Evolutionary conservation across 2,113 vertebrate genomes (phyloP), one percentile per base, ranked within the genome.

Genomic region (Leptosomus discolor): DNA sequence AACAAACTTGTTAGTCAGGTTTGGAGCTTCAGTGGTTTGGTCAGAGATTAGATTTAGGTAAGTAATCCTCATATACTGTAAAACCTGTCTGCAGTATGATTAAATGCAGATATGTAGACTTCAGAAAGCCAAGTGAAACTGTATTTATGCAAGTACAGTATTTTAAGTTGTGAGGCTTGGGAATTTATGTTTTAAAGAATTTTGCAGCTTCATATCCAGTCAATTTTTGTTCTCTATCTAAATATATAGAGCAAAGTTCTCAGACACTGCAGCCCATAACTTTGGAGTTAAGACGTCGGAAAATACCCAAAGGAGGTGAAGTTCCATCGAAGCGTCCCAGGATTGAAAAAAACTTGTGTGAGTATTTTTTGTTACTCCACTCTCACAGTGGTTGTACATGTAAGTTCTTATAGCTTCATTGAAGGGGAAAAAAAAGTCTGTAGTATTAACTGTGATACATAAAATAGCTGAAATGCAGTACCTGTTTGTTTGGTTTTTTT

Each of bases 231-330:
- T 94, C 37, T 95, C 30, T 96, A 3, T 50, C 86, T 90, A 21
- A 61, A 96, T 90, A 65, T 63, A 41, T 93, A 98, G 98, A 98
- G 85, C 97, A 98, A 97, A 96, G 97, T 94, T 98, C 98, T 94
- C 98, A 98, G 93, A 98, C 98, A 1, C 92, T 98, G 81, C 98
- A 98, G 86, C 97, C 98, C 63, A 98, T 98, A 92, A 98, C 98
- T 48, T 95, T 99, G 92, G 98, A 99, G 91, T 97, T 99, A 87
- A 98, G 98, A 95, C 98, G 98, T 97, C 98, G 98, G 94, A 99
- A 98, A 94, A 98, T 98, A 70, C 98, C 98, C 48, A 98, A 98
- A 93, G 98, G 98, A 97, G 97, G 98, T 61, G 98, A 98, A 71
- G 85, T 98, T 61, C 98, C 98, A 27, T 85, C 98, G 58, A 99